phyloP scores from a whole-genome alignment of 2,888 invertebrate genomes.

The Rotaria magnacalcarata region DNA sequence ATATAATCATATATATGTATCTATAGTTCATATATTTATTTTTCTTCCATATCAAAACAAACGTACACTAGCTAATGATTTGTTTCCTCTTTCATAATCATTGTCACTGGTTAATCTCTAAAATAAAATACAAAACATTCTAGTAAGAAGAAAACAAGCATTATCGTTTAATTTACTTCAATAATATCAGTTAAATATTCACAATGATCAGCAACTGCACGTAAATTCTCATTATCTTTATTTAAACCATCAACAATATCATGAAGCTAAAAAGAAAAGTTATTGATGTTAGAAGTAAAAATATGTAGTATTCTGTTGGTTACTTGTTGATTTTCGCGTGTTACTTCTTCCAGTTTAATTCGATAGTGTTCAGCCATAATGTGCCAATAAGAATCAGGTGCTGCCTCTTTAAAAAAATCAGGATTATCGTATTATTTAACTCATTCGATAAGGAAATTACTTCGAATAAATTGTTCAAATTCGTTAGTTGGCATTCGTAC shows the following conservation, averaged over 20 bases:
- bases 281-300: background rate
- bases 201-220: background rate
- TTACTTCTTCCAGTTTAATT: background rate
- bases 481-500: background rate
- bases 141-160: background rate
- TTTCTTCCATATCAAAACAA: slow-evolving; percentile 6
- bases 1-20: background rate
- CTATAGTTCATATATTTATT: background rate
- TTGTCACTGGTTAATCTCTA: slow-evolving; percentile 10
- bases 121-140: background rate
- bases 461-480: background rate
- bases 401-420: background rate
- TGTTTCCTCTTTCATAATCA: background rate
- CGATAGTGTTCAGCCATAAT: slow-evolving; percentile 8
- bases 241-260: background rate
- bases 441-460: background rate
- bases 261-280: background rate
- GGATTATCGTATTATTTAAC: background rate
- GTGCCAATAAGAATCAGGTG: slow-evolving; percentile 3
- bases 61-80: background rate
- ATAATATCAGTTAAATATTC: slow-evolving; percentile 26
- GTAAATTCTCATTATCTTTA: background rate
- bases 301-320: background rate
- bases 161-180: background rate
- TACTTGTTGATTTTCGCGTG: slow-evolving; percentile 18